These are phyloP conservation scores for Gila orcuttii DNA, from an alignment of 2,113 vertebrate genomes.

Conservation along the genomic window DNA sequence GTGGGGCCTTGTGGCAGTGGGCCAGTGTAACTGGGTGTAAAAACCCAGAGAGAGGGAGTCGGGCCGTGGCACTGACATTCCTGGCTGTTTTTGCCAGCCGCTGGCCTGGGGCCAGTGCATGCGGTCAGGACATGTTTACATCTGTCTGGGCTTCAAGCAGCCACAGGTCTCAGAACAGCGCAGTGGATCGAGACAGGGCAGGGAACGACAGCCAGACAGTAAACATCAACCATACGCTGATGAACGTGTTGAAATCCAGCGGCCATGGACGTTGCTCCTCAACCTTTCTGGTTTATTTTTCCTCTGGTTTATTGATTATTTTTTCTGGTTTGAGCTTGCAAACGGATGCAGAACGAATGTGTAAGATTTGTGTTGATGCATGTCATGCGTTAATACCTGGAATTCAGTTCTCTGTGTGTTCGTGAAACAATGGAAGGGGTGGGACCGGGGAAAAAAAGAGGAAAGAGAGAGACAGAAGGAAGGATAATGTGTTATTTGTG, in stretches of 20 bases:
- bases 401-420: slow-evolving; percentile 21
- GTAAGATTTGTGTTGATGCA: slow-evolving; percentile 30
- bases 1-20: slow-evolving; percentile 19
- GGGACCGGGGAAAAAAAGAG: not conserved
- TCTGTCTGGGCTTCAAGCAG: slow-evolving; percentile 61
- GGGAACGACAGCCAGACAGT: slow-evolving; percentile 47
- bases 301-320: slow-evolving; percentile 18
- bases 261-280: slow-evolving; percentile 6
- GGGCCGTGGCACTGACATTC: slow-evolving; percentile 40
- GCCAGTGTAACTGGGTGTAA: slow-evolving; percentile 21
- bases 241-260: slow-evolving; percentile 54
- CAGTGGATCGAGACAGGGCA: slow-evolving; percentile 29
- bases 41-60: not conserved
- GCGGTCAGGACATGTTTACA: slow-evolving; percentile 64
- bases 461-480: not conserved
- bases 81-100: slow-evolving; percentile 51
- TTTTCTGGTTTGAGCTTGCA: slow-evolving; percentile 12
- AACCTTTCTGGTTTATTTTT: slow-evolving; percentile 43
- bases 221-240: slow-evolving; percentile 51
- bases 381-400: not conserved
- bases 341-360: not conserved
- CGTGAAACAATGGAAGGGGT: not conserved
- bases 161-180: slow-evolving; percentile 45
- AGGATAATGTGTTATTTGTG: not conserved
- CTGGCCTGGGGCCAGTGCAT: slow-evolving; percentile 52